Evolutionary conservation across 2,797 vertebrate genomes (phyloP), one percentile per base, ranked within the genome.

Genomic region (Tapera naevia): DNA sequence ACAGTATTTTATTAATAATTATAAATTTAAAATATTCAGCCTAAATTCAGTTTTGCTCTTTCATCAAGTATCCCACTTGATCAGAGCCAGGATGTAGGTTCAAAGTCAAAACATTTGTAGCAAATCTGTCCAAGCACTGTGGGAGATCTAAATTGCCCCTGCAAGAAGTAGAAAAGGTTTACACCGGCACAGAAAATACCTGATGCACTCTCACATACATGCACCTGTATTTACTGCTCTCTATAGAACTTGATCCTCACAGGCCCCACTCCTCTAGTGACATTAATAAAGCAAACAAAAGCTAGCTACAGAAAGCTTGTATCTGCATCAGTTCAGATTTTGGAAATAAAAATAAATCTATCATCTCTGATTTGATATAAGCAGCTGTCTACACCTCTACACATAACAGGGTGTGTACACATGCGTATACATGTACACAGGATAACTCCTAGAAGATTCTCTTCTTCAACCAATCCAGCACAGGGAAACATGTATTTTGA

Each of bases 341-440:
- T 46, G 21, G 28, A 48, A 88, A 75, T 6, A 43, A 39, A 15
- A 25, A 16, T 8, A 7, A 5, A 65, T 6, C 32, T 58, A 75
- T 60, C 11, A 43, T 37, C 27, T 67, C n/a, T 5, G 25, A 41
- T 65, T 43, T 54, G 39, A 48, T n/a, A 46, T 2, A 60, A 3
- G 13, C 28, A 51, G 14, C n/a, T 75, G 17, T 73, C 53, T 39
- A 50, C 5, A 35, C 19, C 64, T 54, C 64, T 3, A 43, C 5
- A 30, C 0, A 0, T 5, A 32, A 57, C 32, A 15, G 17, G 0
- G 3, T 13, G 11, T 12, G 15, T 37, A 7, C 1, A 3, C 11
- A 3, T 16, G 11, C 2, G 3, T 14, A n/a, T 13, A 53, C 37
- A 41, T 0, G 2, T 11, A 56, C 46, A n/a, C 0, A 5, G 30